Evolutionary conservation across 1,140 invertebrate species (phyloP), one percentile per base, ranked within the genome.

Genomic region (Cydia strobilella): DNA sequence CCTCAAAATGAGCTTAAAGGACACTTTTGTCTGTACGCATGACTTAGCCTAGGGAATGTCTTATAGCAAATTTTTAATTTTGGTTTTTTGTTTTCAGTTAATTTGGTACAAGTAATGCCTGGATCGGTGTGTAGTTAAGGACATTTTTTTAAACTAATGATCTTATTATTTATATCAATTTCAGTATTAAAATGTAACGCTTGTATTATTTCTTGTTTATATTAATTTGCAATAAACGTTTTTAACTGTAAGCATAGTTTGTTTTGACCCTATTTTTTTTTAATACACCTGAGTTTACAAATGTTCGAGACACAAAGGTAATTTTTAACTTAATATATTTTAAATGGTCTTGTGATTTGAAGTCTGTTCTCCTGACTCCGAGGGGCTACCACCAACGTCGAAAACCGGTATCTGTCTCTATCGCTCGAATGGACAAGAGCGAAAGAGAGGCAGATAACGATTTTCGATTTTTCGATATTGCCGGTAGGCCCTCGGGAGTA

Each of bases 121-220:
- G 87, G 86, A 88, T 86, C 82, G 89, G 90, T 90, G 90, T 91
- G 90, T 90, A 90, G 89, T 86, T 88, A 77, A 72, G 77, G 82
- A 79, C 80, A 75, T 74, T 74, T n/a, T 65, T 69, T 82, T 81
- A 77, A 77, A 74, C 72, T 69, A 63, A 79, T 73, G 75, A 69
- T 72, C 51, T 78, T 77, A 63, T 35, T 77, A 63, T 35, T 79
- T 76, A 81, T 77, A 66, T 79, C 15, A 63, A 80, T 63, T 15
- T 74, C 74, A 77, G 66, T 79, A 79, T 82, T 82, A 72, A 59
- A 69, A 18, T 35, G 27, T 39, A 35, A 27, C 10, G 63, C 75
- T 76, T 77, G 35, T 77, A 66, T 77, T 72, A 69, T 71, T 79
- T 65, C 69, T 27, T 27, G 73, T 54, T 75, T 15, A 77, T 76